Conservation (phyloP, 2,797 vertebrate species). For the Heliangelus exortis region DNA sequence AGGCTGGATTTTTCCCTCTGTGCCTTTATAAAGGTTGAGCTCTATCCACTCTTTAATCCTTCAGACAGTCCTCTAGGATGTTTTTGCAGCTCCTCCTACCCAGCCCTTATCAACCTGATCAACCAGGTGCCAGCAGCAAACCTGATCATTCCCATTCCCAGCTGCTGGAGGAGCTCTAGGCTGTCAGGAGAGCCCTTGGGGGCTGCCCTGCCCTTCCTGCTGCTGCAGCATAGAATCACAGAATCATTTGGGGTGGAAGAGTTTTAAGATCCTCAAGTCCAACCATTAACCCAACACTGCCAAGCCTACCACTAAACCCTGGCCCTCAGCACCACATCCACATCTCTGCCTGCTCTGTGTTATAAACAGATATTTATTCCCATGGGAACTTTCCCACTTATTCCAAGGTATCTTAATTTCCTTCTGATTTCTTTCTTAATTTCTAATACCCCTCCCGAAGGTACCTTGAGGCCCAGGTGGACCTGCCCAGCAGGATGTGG, state of each 20-base stretch:
- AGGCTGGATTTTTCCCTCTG: not conserved
- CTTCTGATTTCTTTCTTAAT: not conserved
- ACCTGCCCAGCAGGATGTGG: not conserved
- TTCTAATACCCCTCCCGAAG: not conserved
- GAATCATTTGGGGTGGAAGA: no score
- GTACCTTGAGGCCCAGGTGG: not conserved
- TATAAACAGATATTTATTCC: not conserved
- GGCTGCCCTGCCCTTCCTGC: not conserved
- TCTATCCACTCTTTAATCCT: not conserved
- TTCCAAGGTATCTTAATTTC: not conserved
- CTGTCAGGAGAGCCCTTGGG: not conserved
- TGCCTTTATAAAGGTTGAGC: not conserved
- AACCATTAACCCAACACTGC: no score
- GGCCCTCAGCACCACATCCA: no score
- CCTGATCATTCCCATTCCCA: not conserved
- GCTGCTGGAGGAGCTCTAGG: rapidly evolving
- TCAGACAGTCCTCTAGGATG: not conserved
- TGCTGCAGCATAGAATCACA: no score
- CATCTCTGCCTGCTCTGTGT: not conserved
- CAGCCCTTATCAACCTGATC: not conserved
- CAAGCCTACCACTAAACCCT: no score
- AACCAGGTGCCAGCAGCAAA: not conserved
- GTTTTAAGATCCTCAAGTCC: no score
- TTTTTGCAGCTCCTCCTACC: not conserved
- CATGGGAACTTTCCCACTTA: not conserved